Percentiles rank a stretch among this genome's conserved stretches.
These are phyloP conservation scores for Galleria mellonella DNA, from an alignment of 1,140 invertebrate species.

Conservation along the genomic window DNA sequence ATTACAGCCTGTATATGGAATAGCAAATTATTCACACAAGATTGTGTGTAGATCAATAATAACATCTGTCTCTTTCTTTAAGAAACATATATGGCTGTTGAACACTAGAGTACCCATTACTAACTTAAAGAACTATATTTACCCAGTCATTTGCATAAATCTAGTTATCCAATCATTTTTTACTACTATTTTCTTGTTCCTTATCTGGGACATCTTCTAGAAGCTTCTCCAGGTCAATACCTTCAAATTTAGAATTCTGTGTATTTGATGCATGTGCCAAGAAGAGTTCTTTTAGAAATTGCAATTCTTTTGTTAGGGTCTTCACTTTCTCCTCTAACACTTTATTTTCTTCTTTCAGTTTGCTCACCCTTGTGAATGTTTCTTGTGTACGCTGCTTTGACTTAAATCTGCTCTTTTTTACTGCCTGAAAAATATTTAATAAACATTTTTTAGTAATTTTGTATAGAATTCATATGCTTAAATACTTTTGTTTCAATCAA, in stretches of 20 bases:
- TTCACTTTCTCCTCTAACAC: constrained; percentile 90
- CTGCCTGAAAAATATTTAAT: constrained; percentile 77
- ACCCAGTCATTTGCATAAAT: too few relatives aligned
- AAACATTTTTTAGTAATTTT: too few relatives aligned
- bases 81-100: too few relatives aligned
- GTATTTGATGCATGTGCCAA: constrained; percentile 83
- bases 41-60: too few relatives aligned
- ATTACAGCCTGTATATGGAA: too few relatives aligned
- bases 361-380: constrained; percentile 85
- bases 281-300: constrained; percentile 91
- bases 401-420: constrained; percentile 91
- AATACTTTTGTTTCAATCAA: too few relatives aligned
- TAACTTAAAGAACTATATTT: too few relatives aligned
- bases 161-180: too few relatives aligned
- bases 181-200: constrained; percentile 25
- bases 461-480: too few relatives aligned
- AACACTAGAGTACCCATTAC: too few relatives aligned
- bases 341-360: constrained; percentile 88
- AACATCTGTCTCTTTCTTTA: too few relatives aligned
- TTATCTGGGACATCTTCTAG: constrained; percentile 69
- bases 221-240: constrained; percentile 73
- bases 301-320: constrained; percentile 87
- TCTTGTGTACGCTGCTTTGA: constrained; percentile 88
- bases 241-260: constrained; percentile 67
- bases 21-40: too few relatives aligned